These are phyloP conservation scores for Ctenoplectra terminalis DNA, from an alignment of 1,140 invertebrate species.

Conservation along the genomic window DNA sequence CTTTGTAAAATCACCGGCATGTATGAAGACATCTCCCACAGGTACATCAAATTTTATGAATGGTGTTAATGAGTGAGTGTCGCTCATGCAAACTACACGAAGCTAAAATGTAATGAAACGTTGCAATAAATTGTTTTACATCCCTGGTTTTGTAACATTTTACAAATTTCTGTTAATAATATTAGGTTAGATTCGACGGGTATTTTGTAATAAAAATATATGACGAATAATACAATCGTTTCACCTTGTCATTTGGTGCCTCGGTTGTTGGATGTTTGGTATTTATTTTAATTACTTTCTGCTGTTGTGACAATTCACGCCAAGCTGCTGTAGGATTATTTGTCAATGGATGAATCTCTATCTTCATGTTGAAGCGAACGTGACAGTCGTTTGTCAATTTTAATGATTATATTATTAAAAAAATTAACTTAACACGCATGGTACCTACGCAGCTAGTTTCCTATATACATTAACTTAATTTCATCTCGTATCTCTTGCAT, in stretches of 20 bases:
- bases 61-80: constrained; percentile 91
- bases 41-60: constrained; percentile 89
- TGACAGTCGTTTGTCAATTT: background rate
- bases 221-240: constrained; percentile 5
- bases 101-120: constrained; percentile 80
- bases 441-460: background rate
- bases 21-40: constrained; percentile 92
- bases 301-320: constrained; percentile 85
- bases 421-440: background rate
- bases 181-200: constrained; percentile 46
- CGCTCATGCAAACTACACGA: constrained; percentile 93
- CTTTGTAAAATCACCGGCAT: constrained; percentile 94
- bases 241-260: constrained; percentile 83
- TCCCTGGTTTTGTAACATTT: background rate
- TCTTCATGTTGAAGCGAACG: constrained; percentile 76
- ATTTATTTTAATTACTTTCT: constrained; percentile 88
- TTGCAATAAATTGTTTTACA: background rate
- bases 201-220: background rate
- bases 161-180: background rate
- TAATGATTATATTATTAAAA: background rate
- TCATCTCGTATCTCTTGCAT: background rate
- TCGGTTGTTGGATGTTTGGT: constrained; percentile 84
- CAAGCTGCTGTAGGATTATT: constrained; percentile 87
- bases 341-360: constrained; percentile 86
- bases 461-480: background rate